Evolutionary conservation across 2,888 invertebrate species (phyloP).

Genomic region (Saturnia japonica): DNA sequence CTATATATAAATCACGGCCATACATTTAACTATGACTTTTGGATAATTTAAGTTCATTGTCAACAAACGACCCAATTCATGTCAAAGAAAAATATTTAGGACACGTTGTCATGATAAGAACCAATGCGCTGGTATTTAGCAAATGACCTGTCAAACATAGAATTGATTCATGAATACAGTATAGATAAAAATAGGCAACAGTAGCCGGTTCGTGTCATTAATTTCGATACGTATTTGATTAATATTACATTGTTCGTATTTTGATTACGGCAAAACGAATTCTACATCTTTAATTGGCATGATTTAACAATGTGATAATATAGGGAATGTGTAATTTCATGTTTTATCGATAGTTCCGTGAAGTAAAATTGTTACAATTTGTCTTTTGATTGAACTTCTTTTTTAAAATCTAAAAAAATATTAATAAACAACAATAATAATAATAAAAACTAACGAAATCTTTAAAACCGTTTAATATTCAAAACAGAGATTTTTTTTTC

Average conservation of each 20-base stretch:
- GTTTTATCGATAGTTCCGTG: no score
- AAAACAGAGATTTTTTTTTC: no score
- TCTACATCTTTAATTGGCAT: slow-evolving; percentile 27
- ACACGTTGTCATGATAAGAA: slow-evolving; percentile 51
- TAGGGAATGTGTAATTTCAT: no score
- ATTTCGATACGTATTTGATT: slow-evolving; percentile 56
- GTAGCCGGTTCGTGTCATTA: slow-evolving; percentile 54
- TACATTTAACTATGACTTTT: slow-evolving; percentile 10
- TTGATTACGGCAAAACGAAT: slow-evolving; percentile 33
- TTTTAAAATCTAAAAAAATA: no score
- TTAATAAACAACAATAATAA: no score
- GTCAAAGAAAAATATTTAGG: slow-evolving; percentile 55
- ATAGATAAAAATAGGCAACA: slow-evolving; percentile 42
- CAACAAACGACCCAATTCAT: slow-evolving; percentile 58
- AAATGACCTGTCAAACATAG: slow-evolving; percentile 67
- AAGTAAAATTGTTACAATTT: no score
- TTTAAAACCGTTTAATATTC: no score
- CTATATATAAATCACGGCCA: slow-evolving; percentile 4
- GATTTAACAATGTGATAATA: neutral
- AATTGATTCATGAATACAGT: slow-evolving; percentile 58
- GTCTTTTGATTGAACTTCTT: no score
- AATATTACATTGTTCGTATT: slow-evolving; percentile 46
- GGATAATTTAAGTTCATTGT: slow-evolving; percentile 73
- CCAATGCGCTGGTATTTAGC: slow-evolving; percentile 50
- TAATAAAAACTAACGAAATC: no score